A percentile compares a stretch with the other conserved stretches of the same genome.
These are phyloP conservation scores for Lepidothrix coronata DNA, from an alignment of 2,113 vertebrate genomes.

Conservation along the genomic window DNA sequence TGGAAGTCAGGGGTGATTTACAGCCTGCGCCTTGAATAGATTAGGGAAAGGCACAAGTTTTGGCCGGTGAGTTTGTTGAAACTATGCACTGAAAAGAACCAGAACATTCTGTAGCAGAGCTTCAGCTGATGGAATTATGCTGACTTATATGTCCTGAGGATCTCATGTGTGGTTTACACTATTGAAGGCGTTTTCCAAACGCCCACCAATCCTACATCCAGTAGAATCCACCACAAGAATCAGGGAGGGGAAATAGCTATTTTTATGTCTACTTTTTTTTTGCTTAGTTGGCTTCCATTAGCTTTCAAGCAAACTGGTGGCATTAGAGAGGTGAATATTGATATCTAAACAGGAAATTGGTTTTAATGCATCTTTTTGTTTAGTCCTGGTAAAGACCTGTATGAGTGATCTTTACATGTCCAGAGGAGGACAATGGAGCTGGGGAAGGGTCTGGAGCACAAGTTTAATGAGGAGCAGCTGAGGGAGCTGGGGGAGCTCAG, in stretches of 20 bases:
- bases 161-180: background rate
- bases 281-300: background rate
- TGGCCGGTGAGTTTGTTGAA: background rate
- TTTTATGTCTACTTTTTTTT: background rate
- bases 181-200: background rate
- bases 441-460: background rate
- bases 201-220: background rate
- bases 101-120: background rate
- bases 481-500: background rate
- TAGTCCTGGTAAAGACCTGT: rapidly evolving
- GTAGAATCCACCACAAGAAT: background rate
- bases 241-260: background rate
- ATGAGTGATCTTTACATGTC: background rate
- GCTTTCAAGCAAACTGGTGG: background rate
- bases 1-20: constrained; percentile 7
- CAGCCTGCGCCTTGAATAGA: background rate
- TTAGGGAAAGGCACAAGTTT: background rate
- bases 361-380: background rate
- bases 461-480: background rate
- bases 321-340: background rate
- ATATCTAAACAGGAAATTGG: background rate
- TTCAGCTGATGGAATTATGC: background rate
- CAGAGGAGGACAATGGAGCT: background rate
- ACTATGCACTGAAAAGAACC: background rate
- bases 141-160: background rate